These are phyloP conservation scores for Isoperla grammatica DNA, from an alignment of 2,888 invertebrate species.

Conservation along the genomic window DNA sequence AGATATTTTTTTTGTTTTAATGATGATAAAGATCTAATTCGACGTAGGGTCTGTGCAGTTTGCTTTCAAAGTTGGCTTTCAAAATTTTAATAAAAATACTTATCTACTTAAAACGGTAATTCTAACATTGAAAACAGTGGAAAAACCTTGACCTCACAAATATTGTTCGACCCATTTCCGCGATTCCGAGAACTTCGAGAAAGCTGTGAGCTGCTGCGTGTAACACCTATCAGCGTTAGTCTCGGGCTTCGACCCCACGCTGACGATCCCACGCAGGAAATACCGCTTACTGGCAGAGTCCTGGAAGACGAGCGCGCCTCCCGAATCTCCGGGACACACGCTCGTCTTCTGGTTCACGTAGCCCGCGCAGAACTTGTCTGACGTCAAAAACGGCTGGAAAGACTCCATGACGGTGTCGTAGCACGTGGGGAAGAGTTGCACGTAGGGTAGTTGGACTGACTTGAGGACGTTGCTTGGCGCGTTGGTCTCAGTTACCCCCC, in stretches of 20 bases:
- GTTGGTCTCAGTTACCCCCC: slow-evolving; percentile 39
- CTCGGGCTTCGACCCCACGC: slow-evolving; percentile 27
- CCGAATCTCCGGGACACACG: slow-evolving; percentile 36
- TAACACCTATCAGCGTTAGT: slow-evolving; percentile 18
- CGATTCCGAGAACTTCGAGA: slow-evolving; percentile 24
- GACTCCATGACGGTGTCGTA: slow-evolving; percentile 34
- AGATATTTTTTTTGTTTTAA: no score
- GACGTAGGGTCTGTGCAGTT: no score
- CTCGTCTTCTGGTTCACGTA: slow-evolving; percentile 41
- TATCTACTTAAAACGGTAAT: no score
- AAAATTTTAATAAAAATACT: no score
- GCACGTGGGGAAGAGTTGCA: slow-evolving; percentile 36
- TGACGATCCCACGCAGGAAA: slow-evolving; percentile 37
- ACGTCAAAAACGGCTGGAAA: slow-evolving; percentile 38
- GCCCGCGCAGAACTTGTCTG: slow-evolving; percentile 43
- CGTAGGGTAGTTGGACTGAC: slow-evolving; percentile 38
- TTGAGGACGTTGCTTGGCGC: slow-evolving; percentile 38
- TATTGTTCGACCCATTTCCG: slow-evolving; percentile 8
- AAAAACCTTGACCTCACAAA: no score
- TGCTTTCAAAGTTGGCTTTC: no score
- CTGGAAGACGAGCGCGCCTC: slow-evolving; percentile 35
- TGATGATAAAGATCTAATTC: no score
- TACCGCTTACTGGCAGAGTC: slow-evolving; percentile 25
- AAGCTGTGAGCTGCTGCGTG: slow-evolving; percentile 21
- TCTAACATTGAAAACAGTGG: no score